Base-by-base conservation (phyloP, 2,888 invertebrate genomes). In the Parthenolecanium corni region DNA sequence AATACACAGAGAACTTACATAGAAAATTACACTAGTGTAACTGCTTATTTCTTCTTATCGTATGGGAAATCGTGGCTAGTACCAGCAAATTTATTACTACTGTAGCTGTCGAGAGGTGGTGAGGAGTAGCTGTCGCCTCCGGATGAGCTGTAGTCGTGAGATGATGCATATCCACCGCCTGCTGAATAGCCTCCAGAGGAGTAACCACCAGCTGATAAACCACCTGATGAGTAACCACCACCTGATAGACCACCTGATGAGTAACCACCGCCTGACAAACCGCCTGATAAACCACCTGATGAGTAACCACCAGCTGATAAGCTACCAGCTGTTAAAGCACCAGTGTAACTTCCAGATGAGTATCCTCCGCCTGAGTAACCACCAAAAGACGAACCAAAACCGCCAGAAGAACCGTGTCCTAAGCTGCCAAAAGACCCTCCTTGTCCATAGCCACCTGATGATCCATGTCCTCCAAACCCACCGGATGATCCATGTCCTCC, bases 101-200 rank as follows among this genome's bases (percentile, higher is more conserved):
- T 31, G 31, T 31, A 52, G 25, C 38, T 36, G 52, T 36, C 38
- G n/a, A 12, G 16, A 1, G 36, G 36, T 14, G 52, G 31, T 20
- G 52, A 52, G n/a, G 31, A 52, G 38, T 52, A 36, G 31, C 38
- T 36, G 3, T 25, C 52, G 31, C 16, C 52, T 12, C 52, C 52
- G 11, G 5, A 21, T 4, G 52, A 25, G n/a, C 52, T 18, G 16
- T 24, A 52, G n/a, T 36, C 38, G 31, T 36, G 36, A 12, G 21
- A 6, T 14, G 18, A 18, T 12, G 44, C 44, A 44, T n/a, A n/a
- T 44, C 44, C 44, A 21, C 36, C 52, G 12, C 36, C 16, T 9
- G 36, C 5, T 14, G 16, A n/a, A 23, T 31, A 25, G 9, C 18
- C 36, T 14, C 38, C 18, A n/a, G 36, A n/a, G 1, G 18, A n/a